Conservation (phyloP, 2,888 invertebrate species). For the Morpho achilles region DNA sequence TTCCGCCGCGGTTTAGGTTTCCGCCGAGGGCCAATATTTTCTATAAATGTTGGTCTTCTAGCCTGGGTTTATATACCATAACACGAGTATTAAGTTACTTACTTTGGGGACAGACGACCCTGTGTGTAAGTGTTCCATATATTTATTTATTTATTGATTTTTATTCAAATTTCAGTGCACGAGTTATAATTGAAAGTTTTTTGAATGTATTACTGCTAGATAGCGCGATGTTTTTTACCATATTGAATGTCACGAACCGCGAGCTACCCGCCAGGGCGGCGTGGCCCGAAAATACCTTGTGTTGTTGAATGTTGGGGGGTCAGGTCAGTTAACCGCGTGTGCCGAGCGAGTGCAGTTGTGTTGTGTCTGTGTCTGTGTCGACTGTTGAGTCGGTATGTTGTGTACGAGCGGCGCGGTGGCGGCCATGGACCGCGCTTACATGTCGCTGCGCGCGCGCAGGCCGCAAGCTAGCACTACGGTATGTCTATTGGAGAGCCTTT, state of each 20-base stretch:
- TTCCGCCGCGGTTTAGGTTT: no score
- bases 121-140: no score
- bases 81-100: no score
- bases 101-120: no score
- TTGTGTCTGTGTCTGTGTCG: constrained; percentile 35
- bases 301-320: not conserved
- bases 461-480: constrained; percentile 62
- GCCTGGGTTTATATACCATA: no score
- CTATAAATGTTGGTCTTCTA: no score
- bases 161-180: no score
- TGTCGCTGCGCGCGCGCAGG: constrained; percentile 74
- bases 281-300: constrained; percentile 5
- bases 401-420: constrained; percentile 66
- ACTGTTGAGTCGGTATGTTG: constrained; percentile 57
- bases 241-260: not conserved
- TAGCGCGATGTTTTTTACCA: not conserved
- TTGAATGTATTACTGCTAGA: no score
- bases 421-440: constrained; percentile 75
- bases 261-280: constrained; percentile 1
- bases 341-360: constrained; percentile 18
- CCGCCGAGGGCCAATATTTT: no score
- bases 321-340: constrained; percentile 16
- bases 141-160: no score
- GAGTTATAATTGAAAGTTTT: no score
- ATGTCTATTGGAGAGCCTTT: constrained; percentile 27